Base-by-base conservation (phyloP, 2,797 vertebrate species). In the Eupleurogrammus muticus region DNA sequence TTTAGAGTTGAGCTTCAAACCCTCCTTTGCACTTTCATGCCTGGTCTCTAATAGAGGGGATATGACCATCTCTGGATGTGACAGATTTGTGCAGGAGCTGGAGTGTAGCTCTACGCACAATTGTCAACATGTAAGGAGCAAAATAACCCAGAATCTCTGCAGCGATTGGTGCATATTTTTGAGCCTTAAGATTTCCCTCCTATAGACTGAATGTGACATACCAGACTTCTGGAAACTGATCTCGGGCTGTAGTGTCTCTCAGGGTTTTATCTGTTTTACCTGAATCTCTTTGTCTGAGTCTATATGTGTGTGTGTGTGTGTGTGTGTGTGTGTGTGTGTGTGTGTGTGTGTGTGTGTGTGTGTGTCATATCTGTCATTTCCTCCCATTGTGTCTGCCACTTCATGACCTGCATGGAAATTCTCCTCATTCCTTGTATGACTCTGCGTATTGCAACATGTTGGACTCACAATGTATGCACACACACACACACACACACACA, bases 381-480 rank as follows among this genome's bases (percentile, higher is more conserved):
- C 23, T 44, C 21, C 28, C 28, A 3, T 28, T 51, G 21, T 47
- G 19, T 67, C 16, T 11, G 21, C 10, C 32, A 47, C 47, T 75
- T 67, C 10, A 10, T 71, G 48, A 75, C 63, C 70, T 66, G 35
- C 8, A 5, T 42, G 36, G 9, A 77, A 57, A 84, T 85, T 73
- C 58, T 69, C 44, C 3, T 74, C 70, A 79, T 84, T 89, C 81
- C 66, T 76, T 1, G 71, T 34, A 32, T 44, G 14, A 24, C 21
- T 44, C 17, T n/a, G 23, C 53, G 2, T 53, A 71, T 87, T 82
- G 62, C 80, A 84, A 85, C 80, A 75, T 71, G 77, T 80, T 19
- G 10, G 28, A 32, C 28, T 23, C n/a, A n/a, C n/a, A 21, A 74
- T 77, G 73, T 35, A 44, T n/a, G n/a, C n/a, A n/a, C n/a, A n/a